Evolutionary conservation across 2,888 invertebrate species (phyloP).

Genomic region (Eremobia ochroleuca): DNA sequence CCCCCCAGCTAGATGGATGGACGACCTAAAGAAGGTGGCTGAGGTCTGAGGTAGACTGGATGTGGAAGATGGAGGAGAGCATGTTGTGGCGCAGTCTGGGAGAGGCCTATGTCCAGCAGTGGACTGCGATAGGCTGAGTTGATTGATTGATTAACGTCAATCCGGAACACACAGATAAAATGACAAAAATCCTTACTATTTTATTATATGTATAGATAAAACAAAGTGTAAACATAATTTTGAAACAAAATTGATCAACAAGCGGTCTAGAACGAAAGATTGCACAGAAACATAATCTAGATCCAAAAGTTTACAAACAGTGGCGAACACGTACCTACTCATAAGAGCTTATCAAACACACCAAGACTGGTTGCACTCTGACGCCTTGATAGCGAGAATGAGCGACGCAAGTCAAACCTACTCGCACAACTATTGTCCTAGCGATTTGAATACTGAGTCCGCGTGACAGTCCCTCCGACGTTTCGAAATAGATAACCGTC

Average conservation of each 20-base stretch:
- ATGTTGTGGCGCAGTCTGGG: no score
- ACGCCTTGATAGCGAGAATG: conserved; percentile 15
- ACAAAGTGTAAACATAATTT: neutral
- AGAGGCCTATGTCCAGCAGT: no score
- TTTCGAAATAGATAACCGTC: neutral
- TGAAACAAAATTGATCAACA: neutral
- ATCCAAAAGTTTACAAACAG: neutral
- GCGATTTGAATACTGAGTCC: conserved; percentile 31
- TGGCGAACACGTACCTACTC: neutral
- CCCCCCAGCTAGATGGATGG: no score
- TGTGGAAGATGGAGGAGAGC: no score
- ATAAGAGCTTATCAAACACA: conserved; percentile 8
- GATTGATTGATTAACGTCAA: no score
- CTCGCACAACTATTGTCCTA: conserved; percentile 7
- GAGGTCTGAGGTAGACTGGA: no score
- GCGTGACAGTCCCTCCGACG: neutral
- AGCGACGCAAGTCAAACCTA: conserved; percentile 1
- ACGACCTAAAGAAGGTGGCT: no score
- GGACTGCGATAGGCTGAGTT: no score
- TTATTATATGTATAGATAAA: neutral
- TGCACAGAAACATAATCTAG: no score
- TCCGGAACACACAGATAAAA: no score
- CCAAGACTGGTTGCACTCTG: conserved; percentile 10
- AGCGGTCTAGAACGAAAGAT: neutral
- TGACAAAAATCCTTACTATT: no score